A percentile compares a stretch with the other conserved stretches of the same genome.
phyloP scores from a whole-genome alignment of 2,888 invertebrate genomes.

The Dendrolimus houi region DNA sequence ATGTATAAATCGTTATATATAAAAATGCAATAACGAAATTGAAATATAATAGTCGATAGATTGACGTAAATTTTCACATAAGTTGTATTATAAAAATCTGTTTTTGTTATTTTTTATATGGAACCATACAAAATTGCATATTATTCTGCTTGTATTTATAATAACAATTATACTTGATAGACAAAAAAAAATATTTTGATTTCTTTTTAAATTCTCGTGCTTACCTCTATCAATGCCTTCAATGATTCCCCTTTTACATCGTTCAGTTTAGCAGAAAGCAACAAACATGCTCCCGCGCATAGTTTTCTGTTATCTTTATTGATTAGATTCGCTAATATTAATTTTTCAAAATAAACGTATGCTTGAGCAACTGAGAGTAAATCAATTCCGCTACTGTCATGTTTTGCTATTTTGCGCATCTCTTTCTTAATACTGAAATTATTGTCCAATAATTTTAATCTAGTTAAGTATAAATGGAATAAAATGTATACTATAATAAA shows the following conservation, averaged over 20 bases:
- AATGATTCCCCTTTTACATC: conserved; percentile 95
- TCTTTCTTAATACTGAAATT: conserved; percentile 91
- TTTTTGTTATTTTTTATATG: too few species aligned
- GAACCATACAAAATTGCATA: too few species aligned
- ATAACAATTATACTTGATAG: not conserved
- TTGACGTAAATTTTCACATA: too few species aligned
- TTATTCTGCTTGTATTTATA: too few species aligned
- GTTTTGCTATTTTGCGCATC: conserved; percentile 93
- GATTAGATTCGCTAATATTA: conserved; percentile 93
- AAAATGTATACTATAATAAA: too few species aligned
- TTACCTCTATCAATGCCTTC: conserved; percentile 91
- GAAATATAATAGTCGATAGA: too few species aligned
- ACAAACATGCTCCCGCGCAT: conserved; percentile 95
- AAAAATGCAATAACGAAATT: too few species aligned
- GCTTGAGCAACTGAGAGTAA: conserved; percentile 95
- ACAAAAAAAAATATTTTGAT: not conserved
- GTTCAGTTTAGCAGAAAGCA: conserved; percentile 97
- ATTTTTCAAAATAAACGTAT: conserved; percentile 98
- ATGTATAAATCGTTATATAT: too few species aligned
- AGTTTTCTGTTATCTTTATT: conserved; percentile 97
- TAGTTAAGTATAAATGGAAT: too few species aligned
- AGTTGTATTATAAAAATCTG: too few species aligned
- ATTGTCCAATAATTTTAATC: too few species aligned
- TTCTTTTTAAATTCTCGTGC: conserved; percentile 2
- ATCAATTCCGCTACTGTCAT: conserved; percentile 88